phyloP scores from a whole-genome alignment of 2,113 vertebrate species.

The Hoplias malabaricus region DNA sequence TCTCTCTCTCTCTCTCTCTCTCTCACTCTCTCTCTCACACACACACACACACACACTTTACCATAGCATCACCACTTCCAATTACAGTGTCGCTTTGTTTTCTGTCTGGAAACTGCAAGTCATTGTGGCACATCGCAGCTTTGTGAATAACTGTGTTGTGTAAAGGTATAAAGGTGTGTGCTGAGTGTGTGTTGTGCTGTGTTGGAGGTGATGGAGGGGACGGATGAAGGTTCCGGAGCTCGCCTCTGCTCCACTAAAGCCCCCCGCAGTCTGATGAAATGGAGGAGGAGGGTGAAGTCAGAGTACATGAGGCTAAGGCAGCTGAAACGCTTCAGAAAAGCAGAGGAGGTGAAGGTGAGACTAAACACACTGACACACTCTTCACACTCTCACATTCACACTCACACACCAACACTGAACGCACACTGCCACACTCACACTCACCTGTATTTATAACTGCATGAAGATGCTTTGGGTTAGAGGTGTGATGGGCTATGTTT shows the following conservation, averaged over 20 bases:
- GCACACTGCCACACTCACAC: neutral
- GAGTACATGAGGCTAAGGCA: constrained; percentile 97
- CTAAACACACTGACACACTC: too few species aligned
- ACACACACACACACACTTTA: constrained; percentile 4
- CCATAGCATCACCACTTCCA: neutral
- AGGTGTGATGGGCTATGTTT: too few species aligned
- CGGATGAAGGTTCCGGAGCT: constrained; percentile 60
- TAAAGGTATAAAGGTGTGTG: neutral
- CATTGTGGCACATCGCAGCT: neutral
- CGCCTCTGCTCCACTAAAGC: constrained; percentile 41
- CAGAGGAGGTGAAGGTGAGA: constrained; percentile 87
- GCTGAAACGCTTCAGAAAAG: constrained; percentile 89
- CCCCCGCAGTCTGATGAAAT: constrained; percentile 81
- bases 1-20: too few species aligned
- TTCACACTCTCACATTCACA: neutral
- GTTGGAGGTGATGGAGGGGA: constrained; percentile 68
- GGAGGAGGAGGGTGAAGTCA: constrained; percentile 94
- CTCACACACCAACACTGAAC: neutral
- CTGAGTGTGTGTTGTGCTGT: neutral
- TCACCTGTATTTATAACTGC: neutral
- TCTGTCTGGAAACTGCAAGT: neutral
- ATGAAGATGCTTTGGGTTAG: neutral
- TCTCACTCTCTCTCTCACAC: too few species aligned
- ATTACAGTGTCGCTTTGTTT: neutral
- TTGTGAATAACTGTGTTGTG: neutral